Evolutionary conservation across 2,113 vertebrate species (phyloP), one percentile per base, ranked within the genome.

Genomic region (Atractosteus spatula): DNA sequence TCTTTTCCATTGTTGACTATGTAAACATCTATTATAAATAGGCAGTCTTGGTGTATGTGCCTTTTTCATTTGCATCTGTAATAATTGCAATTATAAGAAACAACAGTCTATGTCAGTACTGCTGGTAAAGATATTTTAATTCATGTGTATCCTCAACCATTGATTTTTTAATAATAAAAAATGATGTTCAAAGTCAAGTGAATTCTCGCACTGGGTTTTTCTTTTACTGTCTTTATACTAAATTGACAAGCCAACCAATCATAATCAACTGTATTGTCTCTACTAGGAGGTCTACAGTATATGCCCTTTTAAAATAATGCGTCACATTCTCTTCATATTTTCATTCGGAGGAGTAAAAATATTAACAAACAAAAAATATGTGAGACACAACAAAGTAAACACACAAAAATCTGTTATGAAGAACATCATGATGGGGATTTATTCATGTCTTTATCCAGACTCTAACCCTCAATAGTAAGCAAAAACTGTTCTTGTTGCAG

Each of bases 401-500:
- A 3, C 62, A 62, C 42, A 42, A n/a, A 74, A 57, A 13, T 43
- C 13, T 79, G 42, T 54, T 47, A 63, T 66, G 59, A 64, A 44
- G 56, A 67, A 41, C 42, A n/a, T 17, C 67, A 75, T 65, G 69
- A 59, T 44, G 41, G 51, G 41, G 8, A 17, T 14, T 43, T 59
- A 70, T 66, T 62, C 64, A 10, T 54, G 59, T 54, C 41, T 59
- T 41, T 68, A 41, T 29, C 14, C 56, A 42, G 14, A 56, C 68
- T 57, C 69, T 44, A 62, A 47, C 72, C 14, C 72, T 75, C 64
- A 57, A 17, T 66, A 55, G 75, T 78, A 62, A 72, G 68, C 14
- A 56, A 70, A 72, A 11, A 16, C 54, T 70, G 66, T 45, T 4
- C 65, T 14, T 65, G n/a, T 41, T 59, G 78, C 67, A 83, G 71